Evolutionary conservation across 2,113 vertebrate genomes (phyloP), one percentile per base, ranked within the genome.

Genomic region (Odocoileus hemionus): DNA sequence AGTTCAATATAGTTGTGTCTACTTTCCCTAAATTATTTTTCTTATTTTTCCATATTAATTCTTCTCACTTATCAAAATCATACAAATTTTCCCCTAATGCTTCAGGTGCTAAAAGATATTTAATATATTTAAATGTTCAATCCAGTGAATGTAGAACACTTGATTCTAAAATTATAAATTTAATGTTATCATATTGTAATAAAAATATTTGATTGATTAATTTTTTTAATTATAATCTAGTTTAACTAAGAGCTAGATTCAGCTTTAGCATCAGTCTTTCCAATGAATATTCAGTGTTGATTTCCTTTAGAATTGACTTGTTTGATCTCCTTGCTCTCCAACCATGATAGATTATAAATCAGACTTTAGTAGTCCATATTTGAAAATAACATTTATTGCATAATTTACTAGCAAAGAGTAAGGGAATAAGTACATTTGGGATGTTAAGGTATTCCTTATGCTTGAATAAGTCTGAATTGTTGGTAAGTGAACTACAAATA

Each of bases 401-500:
- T 86, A 39, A 96, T 43, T 47, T 89, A 36, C 15, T 84, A 87
- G 19, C 25, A 60, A 6, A 33, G 5, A 76, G 1, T 55, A 82
- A 96, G 30, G 45, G 4, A 64, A 6, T 80, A 76, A 85, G 14
- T 57, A 39, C 39, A 50, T 93, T 58, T 90, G 26, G 23, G 13
- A 85, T 90, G 15, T 84, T 98, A 74, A 96, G 15, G 3, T n/a
- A 92, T 93, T 94, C 12, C 82, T 95, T 96, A 39, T 0, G 0
- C 47, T 92, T 45, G 0, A 91, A 58, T 6, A 23, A 76, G 84
- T n/a, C 36, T 33, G 17, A 98, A 89, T 95, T 57, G 61, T 97
- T 87, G 52, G 26, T 85, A 89, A 84, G 36, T 45, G 88, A 97
- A 70, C 92, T 89, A 82, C 9, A 97, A 94, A 86, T 76, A 94